These are phyloP conservation scores for Drosophila pectinifera DNA, from an alignment of 1,140 invertebrate genomes.

Conservation along the genomic window DNA sequence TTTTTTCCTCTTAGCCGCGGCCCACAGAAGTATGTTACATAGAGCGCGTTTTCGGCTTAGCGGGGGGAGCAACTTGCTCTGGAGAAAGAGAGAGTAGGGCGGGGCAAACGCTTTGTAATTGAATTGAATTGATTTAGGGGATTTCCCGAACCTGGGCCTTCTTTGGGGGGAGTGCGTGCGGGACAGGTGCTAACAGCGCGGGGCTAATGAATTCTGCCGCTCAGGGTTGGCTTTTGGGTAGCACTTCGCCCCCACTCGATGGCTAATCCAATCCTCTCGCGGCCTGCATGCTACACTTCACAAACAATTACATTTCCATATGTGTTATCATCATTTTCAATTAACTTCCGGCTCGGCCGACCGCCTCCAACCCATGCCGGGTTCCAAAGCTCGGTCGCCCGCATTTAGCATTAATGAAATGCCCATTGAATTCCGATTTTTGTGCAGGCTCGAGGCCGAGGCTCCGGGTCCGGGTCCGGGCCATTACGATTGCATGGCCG, in stretches of 20 bases:
- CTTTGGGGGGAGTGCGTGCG: conserved; percentile 23
- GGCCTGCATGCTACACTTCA: conserved; percentile 40
- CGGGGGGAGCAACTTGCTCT: conserved; percentile 49
- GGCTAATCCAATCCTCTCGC: conserved; percentile 26
- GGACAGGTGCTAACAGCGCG: conserved; percentile 47
- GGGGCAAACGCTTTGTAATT: conserved; percentile 62
- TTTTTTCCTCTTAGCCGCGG: conserved; percentile 34
- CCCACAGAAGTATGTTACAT: conserved; percentile 51
- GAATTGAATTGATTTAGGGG: conserved; percentile 80
- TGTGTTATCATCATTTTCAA: conserved; percentile 72
- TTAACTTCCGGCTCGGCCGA: conserved; percentile 53
- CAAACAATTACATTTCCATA: conserved; percentile 70
- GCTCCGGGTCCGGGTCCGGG: neutral
- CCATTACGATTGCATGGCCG: conserved; percentile 46
- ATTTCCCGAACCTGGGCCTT: conserved; percentile 36
- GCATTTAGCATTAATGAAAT: conserved; percentile 49
- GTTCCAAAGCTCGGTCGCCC: conserved; percentile 10
- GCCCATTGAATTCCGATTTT: conserved; percentile 25
- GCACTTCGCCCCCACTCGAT: neutral
- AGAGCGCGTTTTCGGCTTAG: conserved; percentile 53
- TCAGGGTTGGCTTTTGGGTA: conserved; percentile 19
- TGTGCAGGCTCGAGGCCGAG: neutral
- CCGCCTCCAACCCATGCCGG: neutral
- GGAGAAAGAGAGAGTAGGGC: neutral
- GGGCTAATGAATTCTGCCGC: conserved; percentile 55